Evolutionary conservation across 1,140 invertebrate species (phyloP).

Genomic region (Stenopsyche tienmushanensis): DNA sequence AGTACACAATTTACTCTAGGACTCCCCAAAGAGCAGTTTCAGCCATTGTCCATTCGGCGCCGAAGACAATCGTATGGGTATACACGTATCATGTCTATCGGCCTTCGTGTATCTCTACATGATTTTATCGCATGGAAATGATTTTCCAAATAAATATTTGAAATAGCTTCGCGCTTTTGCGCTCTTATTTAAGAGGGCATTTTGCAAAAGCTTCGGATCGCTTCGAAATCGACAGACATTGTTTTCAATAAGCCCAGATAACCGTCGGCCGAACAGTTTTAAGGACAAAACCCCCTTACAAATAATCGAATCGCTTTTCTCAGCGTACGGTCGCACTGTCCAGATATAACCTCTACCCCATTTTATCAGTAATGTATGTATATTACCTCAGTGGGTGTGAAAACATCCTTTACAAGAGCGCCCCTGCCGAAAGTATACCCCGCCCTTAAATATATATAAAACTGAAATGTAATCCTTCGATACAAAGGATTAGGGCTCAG

Average conservation of each 20-base stretch:
- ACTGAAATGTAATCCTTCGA: conserved; percentile 27
- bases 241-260: conserved; percentile 26
- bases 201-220: not conserved
- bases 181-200: not conserved
- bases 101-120: not conserved
- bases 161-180: not conserved
- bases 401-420: conserved; percentile 39
- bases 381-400: conserved; percentile 41
- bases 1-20: conserved; percentile 38
- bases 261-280: not conserved
- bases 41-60: conserved; percentile 25
- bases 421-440: conserved; percentile 2
- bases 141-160: not conserved
- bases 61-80: conserved; percentile 12
- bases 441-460: not conserved
- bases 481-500: conserved; percentile 24
- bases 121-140: not conserved
- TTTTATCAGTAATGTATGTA: conserved; percentile 42
- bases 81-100: not conserved
- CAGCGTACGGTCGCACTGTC: not conserved
- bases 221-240: no score
- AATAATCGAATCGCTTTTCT: conserved; percentile 23
- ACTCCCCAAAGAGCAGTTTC: conserved; percentile 32
- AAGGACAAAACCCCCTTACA: conserved; percentile 23
- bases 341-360: conserved; percentile 32